Conservation (phyloP, 2,888 invertebrate genomes). For the Entomobrya multifasciata region DNA sequence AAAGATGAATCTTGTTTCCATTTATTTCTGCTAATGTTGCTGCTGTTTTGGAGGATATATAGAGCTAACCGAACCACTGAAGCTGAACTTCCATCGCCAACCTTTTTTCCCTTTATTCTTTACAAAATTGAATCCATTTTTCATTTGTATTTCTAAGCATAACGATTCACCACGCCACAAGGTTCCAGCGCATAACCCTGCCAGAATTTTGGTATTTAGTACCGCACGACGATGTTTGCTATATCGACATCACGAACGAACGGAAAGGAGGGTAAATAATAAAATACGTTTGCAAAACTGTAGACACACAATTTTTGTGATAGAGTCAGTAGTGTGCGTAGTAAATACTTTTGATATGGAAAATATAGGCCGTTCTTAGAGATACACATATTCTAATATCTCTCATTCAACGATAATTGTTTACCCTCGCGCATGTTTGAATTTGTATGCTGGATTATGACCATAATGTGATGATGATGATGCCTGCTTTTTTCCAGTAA, state of each 20-base stretch:
- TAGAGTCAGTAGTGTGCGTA: background rate
- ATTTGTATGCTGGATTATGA: conserved; percentile 22
- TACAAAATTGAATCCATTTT: conserved; percentile 65
- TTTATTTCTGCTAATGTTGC: background rate
- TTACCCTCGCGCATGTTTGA: conserved; percentile 20
- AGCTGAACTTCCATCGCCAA: conserved; percentile 54
- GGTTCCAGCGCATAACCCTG: background rate
- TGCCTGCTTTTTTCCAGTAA: background rate
- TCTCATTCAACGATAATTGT: conserved; percentile 21
- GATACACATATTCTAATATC: conserved; percentile 8
- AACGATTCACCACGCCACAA: conserved; percentile 1
- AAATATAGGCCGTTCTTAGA: background rate
- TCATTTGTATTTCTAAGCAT: conserved; percentile 61
- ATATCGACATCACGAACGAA: no score
- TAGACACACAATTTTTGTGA: background rate
- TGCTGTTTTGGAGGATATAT: no score
- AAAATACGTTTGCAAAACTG: no score
- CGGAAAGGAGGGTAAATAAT: no score
- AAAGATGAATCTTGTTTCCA: conserved; percentile 30
- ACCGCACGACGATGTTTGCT: no score
- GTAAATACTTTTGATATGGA: no score
- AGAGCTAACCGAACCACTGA: conserved; percentile 6
- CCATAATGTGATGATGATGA: conserved; percentile 37
- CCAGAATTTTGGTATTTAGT: conserved; percentile 37
- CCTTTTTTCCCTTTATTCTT: conserved; percentile 32